These are phyloP conservation scores for Smittia sp. DNA, from an alignment of 2,888 invertebrate genomes.

Conservation along the genomic window DNA sequence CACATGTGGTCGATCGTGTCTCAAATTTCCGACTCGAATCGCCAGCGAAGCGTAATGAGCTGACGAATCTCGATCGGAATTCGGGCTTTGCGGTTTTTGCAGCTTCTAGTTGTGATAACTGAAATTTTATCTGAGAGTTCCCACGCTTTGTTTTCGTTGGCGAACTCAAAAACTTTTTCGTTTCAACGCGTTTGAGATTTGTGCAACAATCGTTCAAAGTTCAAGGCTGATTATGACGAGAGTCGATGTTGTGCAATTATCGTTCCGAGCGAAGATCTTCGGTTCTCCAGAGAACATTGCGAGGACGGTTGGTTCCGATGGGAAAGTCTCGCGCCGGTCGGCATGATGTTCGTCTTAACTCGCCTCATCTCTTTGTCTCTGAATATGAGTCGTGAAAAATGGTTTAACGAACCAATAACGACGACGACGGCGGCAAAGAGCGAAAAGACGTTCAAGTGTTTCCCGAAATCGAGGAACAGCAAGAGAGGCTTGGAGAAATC, in stretches of 20 bases:
- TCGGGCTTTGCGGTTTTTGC: not conserved
- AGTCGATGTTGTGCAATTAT: not conserved
- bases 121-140: not conserved
- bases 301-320: not conserved
- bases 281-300: not conserved
- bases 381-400: conserved; percentile 3
- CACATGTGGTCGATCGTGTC: too few relatives aligned
- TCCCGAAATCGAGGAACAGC: not conserved
- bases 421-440: not conserved
- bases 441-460: not conserved
- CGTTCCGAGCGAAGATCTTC: too few relatives aligned
- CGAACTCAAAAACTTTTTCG: not conserved
- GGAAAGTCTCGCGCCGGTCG: not conserved
- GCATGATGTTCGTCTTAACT: not conserved
- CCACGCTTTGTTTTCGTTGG: not conserved
- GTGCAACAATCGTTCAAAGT: not conserved
- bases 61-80: too few relatives aligned
- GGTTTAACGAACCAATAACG: not conserved
- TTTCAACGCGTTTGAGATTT: not conserved
- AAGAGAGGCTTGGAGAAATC: not conserved
- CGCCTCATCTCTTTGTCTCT: not conserved
- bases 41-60: too few relatives aligned
- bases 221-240: not conserved
- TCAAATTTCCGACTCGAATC: too few relatives aligned
- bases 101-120: not conserved